Percentiles rank a stretch among this genome's conserved stretches.
phyloP scores from a whole-genome alignment of 1,140 invertebrate genomes.

The Homarus americanus region DNA sequence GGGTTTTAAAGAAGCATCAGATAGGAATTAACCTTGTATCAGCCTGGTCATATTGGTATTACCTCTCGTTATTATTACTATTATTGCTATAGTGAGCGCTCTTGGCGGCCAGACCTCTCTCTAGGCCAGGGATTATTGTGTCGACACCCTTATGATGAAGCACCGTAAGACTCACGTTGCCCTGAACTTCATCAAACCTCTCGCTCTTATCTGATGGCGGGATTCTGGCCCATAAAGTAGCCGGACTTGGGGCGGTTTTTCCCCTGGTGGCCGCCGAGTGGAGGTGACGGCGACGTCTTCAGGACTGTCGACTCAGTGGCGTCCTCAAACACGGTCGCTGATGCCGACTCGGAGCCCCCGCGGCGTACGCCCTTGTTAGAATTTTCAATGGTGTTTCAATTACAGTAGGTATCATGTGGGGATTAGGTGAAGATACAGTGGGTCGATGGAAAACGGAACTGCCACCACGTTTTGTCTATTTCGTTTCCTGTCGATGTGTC shows the following conservation, averaged over 20 bases:
- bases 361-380: slow-evolving; percentile 51
- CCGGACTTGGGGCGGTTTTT: not conserved
- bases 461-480: not conserved
- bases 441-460: slow-evolving; percentile 35
- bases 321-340: not conserved
- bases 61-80: slow-evolving; percentile 51
- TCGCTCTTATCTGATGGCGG: not conserved
- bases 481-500: not conserved
- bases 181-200: slow-evolving; percentile 57
- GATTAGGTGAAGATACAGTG: slow-evolving; percentile 72
- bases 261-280: not conserved
- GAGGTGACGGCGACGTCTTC: not conserved
- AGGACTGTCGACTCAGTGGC: not conserved
- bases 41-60: slow-evolving; percentile 39
- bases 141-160: slow-evolving; percentile 55
- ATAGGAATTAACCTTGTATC: slow-evolving; percentile 52
- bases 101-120: slow-evolving; percentile 24
- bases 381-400: slow-evolving; percentile 73
- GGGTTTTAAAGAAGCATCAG: slow-evolving; percentile 56
- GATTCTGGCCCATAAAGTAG: not conserved
- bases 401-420: slow-evolving; percentile 72
- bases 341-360: not conserved
- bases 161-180: slow-evolving; percentile 33
- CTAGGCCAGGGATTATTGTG: slow-evolving; percentile 37
- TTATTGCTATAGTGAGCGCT: slow-evolving; percentile 44